Percentiles rank a stretch among this genome's conserved stretches.
These are phyloP conservation scores for Tetranychus truncatus DNA, from an alignment of 2,888 invertebrate genomes.

Conservation along the genomic window DNA sequence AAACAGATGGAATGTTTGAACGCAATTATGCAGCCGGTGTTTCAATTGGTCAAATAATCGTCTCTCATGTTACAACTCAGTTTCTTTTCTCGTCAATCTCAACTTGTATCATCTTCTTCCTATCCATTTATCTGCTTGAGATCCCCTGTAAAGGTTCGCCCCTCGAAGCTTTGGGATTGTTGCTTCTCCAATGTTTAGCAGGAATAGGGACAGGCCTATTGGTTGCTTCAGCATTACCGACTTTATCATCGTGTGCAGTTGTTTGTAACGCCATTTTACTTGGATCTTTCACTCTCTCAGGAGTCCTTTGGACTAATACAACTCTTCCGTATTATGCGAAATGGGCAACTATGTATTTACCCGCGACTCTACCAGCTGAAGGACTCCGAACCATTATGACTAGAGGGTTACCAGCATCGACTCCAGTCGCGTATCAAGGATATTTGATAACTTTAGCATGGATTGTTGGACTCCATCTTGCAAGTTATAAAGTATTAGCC, in stretches of 20 bases:
- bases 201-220: not conserved
- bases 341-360: constrained; percentile 49
- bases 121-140: not conserved
- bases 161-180: constrained; percentile 59
- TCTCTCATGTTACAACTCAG: not conserved
- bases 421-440: constrained; percentile 52
- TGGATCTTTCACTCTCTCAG: constrained; percentile 34
- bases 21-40: constrained; percentile 12
- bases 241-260: not conserved
- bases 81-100: constrained; percentile 1
- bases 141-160: constrained; percentile 39
- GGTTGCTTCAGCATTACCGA: not conserved
- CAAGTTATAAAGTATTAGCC: not conserved
- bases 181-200: constrained; percentile 60
- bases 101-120: not conserved
- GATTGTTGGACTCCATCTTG: constrained; percentile 40
- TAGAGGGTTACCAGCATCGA: constrained; percentile 49
- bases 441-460: constrained; percentile 55
- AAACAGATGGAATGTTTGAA: constrained; percentile 11
- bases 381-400: constrained; percentile 55
- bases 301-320: constrained; percentile 89
- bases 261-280: constrained; percentile 11
- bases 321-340: constrained; percentile 71
- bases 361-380: constrained; percentile 58
- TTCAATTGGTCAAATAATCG: constrained; percentile 4